Base-by-base conservation (phyloP, 2,113 vertebrate species). In the Anoplopoma fimbria region DNA sequence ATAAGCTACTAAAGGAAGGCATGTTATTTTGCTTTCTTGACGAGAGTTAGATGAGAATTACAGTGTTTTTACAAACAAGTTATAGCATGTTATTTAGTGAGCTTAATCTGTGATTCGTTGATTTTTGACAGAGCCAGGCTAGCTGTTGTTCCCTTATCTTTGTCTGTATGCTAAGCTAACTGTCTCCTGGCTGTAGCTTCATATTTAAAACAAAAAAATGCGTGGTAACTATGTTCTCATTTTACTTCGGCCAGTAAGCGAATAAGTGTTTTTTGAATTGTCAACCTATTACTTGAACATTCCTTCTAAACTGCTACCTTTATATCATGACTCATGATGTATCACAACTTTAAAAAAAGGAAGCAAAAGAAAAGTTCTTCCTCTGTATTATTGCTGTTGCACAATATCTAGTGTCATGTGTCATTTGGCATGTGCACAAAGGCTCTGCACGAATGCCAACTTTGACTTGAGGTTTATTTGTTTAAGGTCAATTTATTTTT, bases 391-490 rank as follows among this genome's bases (percentile, higher is more conserved):
- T 61, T 71, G 9, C 23, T 29, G 29, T 72, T 61, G 40, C 75
- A 67, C 21, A 72, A 71, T 21, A 71, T 69, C 45, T 36, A 1
- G 19, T n/a, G 6, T 51, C 45, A 47, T 68, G 65, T 23, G 65
- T 12, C 38, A 15, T 77, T 45, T 77, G 77, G 47, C 31, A 31
- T 23, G 21, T 47, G 70, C 45, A 49, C 34, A 60, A 21, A 61
- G 25, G 25, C 25, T 29, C 23, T 42, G 12, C 45, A 58, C 29
- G 13, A 29, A 67, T 23, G 38, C 47, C 27, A 19, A 9, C 15
- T 34, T 61, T 45, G 12, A 73, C 38, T 40, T 38, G 12, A 25
- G 33, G 9, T 71, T 64, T 34, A 0, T 45, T 45, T 69, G 19
- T 83, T 33, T 6, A 63, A 45, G 25, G 23, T 57, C 34, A 23